Percentiles rank a stretch among this genome's conserved stretches.
phyloP scores from a whole-genome alignment of 2,888 invertebrate species.

The Anoncus sp. region DNA sequence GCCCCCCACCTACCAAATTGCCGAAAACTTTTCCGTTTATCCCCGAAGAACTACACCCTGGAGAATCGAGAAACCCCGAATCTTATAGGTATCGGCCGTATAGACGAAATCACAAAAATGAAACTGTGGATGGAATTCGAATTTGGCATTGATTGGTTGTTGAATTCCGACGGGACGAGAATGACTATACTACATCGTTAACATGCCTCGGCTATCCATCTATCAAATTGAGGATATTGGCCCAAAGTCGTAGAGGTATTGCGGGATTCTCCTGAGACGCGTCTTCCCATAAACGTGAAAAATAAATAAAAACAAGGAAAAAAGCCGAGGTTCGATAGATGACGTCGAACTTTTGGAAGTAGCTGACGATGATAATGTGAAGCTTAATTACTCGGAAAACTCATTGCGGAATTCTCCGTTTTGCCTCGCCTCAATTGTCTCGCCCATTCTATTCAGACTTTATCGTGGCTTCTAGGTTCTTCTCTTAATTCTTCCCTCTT shows the following conservation, averaged over 20 bases:
- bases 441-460: constrained; percentile 57
- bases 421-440: constrained; percentile 60
- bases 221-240: constrained; percentile 26
- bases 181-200: constrained; percentile 49
- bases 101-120: constrained; percentile 47
- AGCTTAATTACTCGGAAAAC: constrained; percentile 67
- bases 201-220: constrained; percentile 38
- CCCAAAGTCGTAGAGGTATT: neutral
- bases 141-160: constrained; percentile 52
- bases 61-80: constrained; percentile 47
- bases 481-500: neutral
- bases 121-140: constrained; percentile 40
- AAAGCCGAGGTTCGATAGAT: constrained; percentile 11
- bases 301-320: constrained; percentile 7
- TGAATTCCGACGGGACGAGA: constrained; percentile 44
- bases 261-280: constrained; percentile 10
- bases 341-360: constrained; percentile 22
- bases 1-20: constrained; percentile 26
- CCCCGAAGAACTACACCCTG: constrained; percentile 57
- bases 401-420: constrained; percentile 53
- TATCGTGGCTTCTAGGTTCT: constrained; percentile 20
- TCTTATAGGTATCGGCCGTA: constrained; percentile 27
- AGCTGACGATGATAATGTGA: constrained; percentile 22
- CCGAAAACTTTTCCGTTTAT: constrained; percentile 62
- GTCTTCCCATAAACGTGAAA: constrained; percentile 3